Evolutionary conservation across 2,113 vertebrate species (phyloP).

Genomic region (Cyprinodon brontotheroides): DNA sequence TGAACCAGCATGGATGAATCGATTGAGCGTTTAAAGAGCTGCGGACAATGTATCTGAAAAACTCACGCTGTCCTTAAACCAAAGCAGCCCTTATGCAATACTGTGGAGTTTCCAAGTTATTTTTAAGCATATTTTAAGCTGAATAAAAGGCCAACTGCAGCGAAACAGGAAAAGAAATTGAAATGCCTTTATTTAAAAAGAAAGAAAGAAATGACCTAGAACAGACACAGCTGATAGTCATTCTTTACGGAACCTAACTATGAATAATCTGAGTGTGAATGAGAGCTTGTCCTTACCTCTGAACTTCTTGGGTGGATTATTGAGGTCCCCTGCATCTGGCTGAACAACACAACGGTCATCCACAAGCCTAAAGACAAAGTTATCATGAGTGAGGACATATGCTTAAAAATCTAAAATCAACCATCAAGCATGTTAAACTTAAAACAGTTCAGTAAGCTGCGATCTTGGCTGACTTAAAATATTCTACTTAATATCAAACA

Average conservation of each 20-base stretch:
- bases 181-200: too few species aligned
- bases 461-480: too few species aligned
- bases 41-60: background rate
- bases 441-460: too few species aligned
- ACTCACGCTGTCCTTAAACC: background rate
- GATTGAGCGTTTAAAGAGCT: background rate
- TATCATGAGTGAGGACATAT: conserved; percentile 12
- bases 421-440: background rate
- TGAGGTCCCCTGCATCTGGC: conserved; percentile 96
- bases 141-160: background rate
- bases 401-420: background rate
- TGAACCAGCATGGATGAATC: background rate
- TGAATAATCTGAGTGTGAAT: background rate
- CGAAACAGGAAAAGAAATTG: background rate
- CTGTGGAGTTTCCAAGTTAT: background rate
- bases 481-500: too few species aligned
- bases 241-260: background rate
- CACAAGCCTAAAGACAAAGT: conserved; percentile 86
- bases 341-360: conserved; percentile 98
- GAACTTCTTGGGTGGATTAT: conserved; percentile 98
- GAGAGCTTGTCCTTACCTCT: conserved; percentile 82
- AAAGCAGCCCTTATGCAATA: background rate
- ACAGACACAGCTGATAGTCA: background rate
- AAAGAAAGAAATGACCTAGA: background rate
- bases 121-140: background rate